A percentile compares a stretch with the other conserved stretches of the same genome.
phyloP scores from a whole-genome alignment of 2,888 invertebrate species.

The Campoplex capitator region DNA sequence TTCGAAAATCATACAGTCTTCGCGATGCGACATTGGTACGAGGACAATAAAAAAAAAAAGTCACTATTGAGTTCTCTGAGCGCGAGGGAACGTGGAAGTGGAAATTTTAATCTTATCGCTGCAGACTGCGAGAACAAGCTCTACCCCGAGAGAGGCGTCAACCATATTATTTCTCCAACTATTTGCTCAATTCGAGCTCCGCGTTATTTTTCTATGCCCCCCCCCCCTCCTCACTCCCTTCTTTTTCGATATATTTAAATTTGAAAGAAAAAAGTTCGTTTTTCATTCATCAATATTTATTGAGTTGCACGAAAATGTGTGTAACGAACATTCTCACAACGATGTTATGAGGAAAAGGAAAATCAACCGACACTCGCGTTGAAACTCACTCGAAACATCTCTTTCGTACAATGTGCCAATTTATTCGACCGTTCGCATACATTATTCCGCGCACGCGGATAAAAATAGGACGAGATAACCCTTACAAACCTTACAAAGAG shows the following conservation, averaged over 20 bases:
- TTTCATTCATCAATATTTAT: no score
- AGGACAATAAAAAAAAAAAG: no score
- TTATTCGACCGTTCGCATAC: neutral
- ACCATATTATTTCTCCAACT: constrained; percentile 73
- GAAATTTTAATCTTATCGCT: constrained; percentile 74
- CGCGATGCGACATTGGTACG: no score
- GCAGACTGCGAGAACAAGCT: constrained; percentile 58
- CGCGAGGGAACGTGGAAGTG: constrained; percentile 41
- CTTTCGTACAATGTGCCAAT: neutral
- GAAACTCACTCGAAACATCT: neutral
- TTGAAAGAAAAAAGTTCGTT: neutral
- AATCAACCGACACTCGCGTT: neutral
- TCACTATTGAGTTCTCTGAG: no score
- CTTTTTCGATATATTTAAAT: no score
- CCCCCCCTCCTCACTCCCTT: neutral
- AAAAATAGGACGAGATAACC: constrained; percentile 50
- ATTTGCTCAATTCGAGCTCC: constrained; percentile 47
- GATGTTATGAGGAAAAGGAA: neutral
- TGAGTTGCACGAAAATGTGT: no score
- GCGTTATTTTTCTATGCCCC: constrained; percentile 44
- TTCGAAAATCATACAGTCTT: no score
- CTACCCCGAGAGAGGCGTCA: constrained; percentile 76
- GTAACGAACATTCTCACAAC: no score
- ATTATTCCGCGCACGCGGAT: neutral
- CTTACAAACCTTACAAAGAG: constrained; percentile 30